These are phyloP conservation scores for Plagodis pulveraria DNA, from an alignment of 2,888 invertebrate species.

Conservation along the genomic window DNA sequence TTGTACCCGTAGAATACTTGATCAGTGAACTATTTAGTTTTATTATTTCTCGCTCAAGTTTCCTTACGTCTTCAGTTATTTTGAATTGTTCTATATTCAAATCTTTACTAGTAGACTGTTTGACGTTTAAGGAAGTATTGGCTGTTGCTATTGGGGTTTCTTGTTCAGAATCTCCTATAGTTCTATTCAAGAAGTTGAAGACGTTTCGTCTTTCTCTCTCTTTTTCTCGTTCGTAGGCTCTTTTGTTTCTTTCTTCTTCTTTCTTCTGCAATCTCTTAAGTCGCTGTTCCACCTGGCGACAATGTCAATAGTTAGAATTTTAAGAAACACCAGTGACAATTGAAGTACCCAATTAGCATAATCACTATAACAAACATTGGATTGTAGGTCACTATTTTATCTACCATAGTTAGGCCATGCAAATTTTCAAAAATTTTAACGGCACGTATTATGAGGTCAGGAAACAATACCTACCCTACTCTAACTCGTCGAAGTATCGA, in stretches of 20 bases:
- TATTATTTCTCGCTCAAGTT: constrained; percentile 87
- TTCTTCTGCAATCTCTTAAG: constrained; percentile 87
- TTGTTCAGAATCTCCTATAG: constrained; percentile 73
- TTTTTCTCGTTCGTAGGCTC: constrained; percentile 87
- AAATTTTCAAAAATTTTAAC: no score
- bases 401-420: no score
- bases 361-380: no score
- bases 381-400: no score
- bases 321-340: background rate
- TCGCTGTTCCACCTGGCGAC: constrained; percentile 86
- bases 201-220: constrained; percentile 87
- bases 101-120: constrained; percentile 86
- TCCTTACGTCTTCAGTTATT: constrained; percentile 89
- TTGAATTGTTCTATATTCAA: constrained; percentile 90
- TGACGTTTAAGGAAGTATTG: constrained; percentile 56
- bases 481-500: no score
- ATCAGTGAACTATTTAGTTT: constrained; percentile 87
- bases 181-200: constrained; percentile 91
- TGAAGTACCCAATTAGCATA: background rate
- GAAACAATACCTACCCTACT: no score
- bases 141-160: constrained; percentile 36
- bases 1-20: constrained; percentile 86
- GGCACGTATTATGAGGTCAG: no score
- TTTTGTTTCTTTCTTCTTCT: constrained; percentile 86
- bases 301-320: background rate